A percentile compares a stretch with the other conserved stretches of the same genome.
These are phyloP conservation scores for Eilema sororculum DNA, from an alignment of 2,888 invertebrate species.

Conservation along the genomic window DNA sequence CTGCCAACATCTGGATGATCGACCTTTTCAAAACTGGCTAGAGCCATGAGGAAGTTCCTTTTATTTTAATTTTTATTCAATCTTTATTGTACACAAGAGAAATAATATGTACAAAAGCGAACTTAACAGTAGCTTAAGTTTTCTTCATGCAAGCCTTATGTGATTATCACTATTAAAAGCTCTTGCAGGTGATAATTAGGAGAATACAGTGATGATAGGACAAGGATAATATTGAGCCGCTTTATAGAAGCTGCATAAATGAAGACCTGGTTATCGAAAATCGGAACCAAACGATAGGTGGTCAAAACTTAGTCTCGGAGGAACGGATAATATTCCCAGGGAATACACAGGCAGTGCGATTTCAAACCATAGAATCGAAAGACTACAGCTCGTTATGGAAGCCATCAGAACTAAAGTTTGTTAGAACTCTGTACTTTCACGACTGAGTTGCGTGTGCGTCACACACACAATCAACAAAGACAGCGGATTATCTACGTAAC, in stretches of 20 bases:
- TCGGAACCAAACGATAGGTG: neutral
- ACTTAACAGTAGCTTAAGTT: too few relatives aligned
- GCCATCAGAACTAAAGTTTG: neutral
- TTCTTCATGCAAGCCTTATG: too few relatives aligned
- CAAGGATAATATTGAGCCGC: neutral
- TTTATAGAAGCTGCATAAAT: neutral
- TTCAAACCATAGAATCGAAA: neutral
- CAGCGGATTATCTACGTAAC: neutral
- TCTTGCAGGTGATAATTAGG: neutral
- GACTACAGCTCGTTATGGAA: neutral
- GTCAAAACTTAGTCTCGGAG: too few relatives aligned
- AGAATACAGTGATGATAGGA: neutral
- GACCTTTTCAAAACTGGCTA: neutral
- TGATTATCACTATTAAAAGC: neutral
- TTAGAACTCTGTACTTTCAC: constrained; percentile 1
- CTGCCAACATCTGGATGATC: neutral
- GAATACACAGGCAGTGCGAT: neutral
- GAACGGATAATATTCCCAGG: too few relatives aligned
- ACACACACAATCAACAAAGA: neutral
- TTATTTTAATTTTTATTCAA: too few relatives aligned
- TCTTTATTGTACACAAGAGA: too few relatives aligned
- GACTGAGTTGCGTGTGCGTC: constrained; percentile 12
- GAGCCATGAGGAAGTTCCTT: neutral
- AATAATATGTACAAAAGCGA: too few relatives aligned
- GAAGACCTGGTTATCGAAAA: neutral